Evolutionary conservation across 2,888 invertebrate species (phyloP).

Genomic region (Agonopterix arenella): DNA sequence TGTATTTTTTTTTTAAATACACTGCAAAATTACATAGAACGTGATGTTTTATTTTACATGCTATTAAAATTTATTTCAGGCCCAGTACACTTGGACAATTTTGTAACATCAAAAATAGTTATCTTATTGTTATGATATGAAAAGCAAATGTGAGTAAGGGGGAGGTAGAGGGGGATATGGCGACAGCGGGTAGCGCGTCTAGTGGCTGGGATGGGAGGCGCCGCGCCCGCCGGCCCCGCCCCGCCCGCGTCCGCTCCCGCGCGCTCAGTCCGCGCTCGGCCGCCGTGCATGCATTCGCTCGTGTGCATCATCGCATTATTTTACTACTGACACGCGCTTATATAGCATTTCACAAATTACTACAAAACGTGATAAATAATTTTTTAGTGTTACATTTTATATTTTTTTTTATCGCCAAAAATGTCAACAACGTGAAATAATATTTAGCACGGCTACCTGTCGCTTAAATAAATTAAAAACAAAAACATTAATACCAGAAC

Average conservation of each 20-base stretch:
- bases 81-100: no score
- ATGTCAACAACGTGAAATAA: slow-evolving; percentile 21
- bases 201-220: slow-evolving; percentile 55
- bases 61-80: no score
- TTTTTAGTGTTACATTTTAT: slow-evolving; percentile 8
- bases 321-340: slow-evolving; percentile 22
- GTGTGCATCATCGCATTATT: slow-evolving; percentile 11
- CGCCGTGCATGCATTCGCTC: slow-evolving; percentile 31
- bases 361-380: slow-evolving; percentile 13
- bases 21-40: no score
- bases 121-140: slow-evolving; percentile 52
- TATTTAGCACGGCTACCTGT: background rate
- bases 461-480: background rate
- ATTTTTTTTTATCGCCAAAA: slow-evolving; percentile 3
- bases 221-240: slow-evolving; percentile 33
- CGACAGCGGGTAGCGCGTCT: slow-evolving; percentile 30
- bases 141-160: slow-evolving; percentile 33
- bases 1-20: no score
- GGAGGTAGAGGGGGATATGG: slow-evolving; percentile 20
- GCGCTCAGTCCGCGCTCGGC: slow-evolving; percentile 64
- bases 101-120: slow-evolving; percentile 7
- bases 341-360: slow-evolving; percentile 16
- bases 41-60: no score
- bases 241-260: slow-evolving; percentile 41
- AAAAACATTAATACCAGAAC: slow-evolving; percentile 7